A percentile compares a stretch with the other conserved stretches of the same genome.
Conservation (phyloP, 2,888 invertebrate species). For the Mythimna albipuncta region DNA sequence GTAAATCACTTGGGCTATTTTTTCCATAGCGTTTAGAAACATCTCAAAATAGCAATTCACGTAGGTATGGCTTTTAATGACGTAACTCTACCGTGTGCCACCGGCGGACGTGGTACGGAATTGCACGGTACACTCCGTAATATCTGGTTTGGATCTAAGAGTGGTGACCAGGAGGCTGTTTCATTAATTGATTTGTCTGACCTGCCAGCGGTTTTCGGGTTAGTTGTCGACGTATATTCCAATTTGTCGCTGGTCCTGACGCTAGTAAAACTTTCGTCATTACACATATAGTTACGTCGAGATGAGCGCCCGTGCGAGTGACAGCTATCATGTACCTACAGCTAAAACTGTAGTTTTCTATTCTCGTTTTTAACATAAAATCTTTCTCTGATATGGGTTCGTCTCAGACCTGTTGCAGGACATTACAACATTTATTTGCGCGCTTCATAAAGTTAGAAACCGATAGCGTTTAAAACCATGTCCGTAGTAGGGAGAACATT, state of each 20-base stretch:
- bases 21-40: conserved; percentile 79
- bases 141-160: conserved; percentile 46
- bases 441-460: neutral
- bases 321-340: neutral
- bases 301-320: conserved; percentile 2
- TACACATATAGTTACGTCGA: conserved; percentile 15
- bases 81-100: conserved; percentile 68
- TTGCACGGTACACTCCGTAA: conserved; percentile 27
- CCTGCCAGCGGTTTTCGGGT: conserved; percentile 21
- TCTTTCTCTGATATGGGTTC: neutral
- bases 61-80: conserved; percentile 76
- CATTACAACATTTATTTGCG: neutral
- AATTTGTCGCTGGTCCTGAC: conserved; percentile 27
- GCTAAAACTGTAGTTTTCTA: neutral
- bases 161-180: conserved; percentile 30
- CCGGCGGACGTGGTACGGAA: conserved; percentile 38
- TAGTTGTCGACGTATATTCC: conserved; percentile 8
- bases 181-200: conserved; percentile 37
- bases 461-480: neutral
- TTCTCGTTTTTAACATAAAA: neutral
- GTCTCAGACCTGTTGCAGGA: conserved; percentile 10
- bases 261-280: conserved; percentile 33
- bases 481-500: neutral
- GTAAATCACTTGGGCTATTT: conserved; percentile 85
- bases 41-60: conserved; percentile 82